These are phyloP conservation scores for Abramis brama DNA, from an alignment of 2,113 vertebrate species.

Conservation along the genomic window DNA sequence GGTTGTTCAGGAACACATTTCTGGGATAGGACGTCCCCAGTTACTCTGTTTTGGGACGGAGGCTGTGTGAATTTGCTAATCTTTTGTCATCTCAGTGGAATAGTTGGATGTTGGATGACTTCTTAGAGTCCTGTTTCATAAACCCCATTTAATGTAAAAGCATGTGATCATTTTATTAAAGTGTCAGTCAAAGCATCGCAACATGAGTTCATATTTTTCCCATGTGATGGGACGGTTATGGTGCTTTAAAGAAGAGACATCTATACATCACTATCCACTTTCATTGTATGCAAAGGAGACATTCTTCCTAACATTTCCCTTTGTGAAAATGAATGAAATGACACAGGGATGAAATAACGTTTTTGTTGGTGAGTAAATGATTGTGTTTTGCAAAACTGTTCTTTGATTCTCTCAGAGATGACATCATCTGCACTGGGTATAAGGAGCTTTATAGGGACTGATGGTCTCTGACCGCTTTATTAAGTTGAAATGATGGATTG, in stretches of 20 bases:
- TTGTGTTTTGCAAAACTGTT: not conserved
- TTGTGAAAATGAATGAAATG: not conserved
- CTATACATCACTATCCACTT: not conserved
- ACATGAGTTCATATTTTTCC: not conserved
- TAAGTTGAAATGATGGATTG: conserved; percentile 68
- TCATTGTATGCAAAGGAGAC: not conserved
- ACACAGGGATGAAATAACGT: not conserved
- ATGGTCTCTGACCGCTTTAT: conserved; percentile 45
- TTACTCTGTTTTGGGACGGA: not conserved
- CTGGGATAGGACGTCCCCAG: not conserved
- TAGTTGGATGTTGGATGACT: not conserved
- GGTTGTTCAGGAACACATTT: not conserved
- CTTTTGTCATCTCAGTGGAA: not conserved
- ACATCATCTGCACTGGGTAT: not conserved
- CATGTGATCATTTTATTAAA: not conserved
- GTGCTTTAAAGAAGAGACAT: not conserved
- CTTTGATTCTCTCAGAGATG: not conserved
- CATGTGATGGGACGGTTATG: not conserved
- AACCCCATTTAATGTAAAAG: not conserved
- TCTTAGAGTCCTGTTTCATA: not conserved
- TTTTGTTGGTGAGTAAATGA: not conserved
- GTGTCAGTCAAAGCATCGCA: not conserved
- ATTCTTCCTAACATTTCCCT: not conserved
- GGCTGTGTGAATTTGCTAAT: conserved; percentile 18
- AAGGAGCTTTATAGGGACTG: conserved; percentile 3